Conservation (phyloP, 2,888 invertebrate species). For the Neoitamus cyanurus region DNA sequence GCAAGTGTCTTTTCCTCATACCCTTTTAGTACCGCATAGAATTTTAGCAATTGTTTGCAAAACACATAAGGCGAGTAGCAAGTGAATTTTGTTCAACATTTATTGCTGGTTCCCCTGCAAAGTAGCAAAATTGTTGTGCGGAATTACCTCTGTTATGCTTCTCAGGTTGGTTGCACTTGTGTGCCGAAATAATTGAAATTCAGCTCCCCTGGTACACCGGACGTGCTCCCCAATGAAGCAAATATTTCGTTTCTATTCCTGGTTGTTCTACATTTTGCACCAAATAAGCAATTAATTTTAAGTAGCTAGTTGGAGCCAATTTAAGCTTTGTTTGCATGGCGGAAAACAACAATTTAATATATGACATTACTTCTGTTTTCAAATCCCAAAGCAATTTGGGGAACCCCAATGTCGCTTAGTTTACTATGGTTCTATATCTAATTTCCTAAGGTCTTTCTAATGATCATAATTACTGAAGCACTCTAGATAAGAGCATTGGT, state of each 20-base stretch:
- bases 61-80: neutral
- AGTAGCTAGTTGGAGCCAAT: neutral
- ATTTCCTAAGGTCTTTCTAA: too few relatives aligned
- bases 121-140: neutral
- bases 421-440: too few relatives aligned
- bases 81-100: neutral
- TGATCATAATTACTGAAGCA: too few relatives aligned
- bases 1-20: neutral
- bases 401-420: too few relatives aligned
- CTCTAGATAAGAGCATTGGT: too few relatives aligned
- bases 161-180: neutral
- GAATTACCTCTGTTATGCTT: neutral
- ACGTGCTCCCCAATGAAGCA: neutral
- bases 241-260: neutral
- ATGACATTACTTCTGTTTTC: neutral
- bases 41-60: neutral
- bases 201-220: neutral
- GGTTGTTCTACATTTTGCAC: neutral
- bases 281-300: slow-evolving; percentile 5
- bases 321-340: neutral
- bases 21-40: neutral
- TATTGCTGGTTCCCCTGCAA: neutral
- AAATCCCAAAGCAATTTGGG: too few relatives aligned
- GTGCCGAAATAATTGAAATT: neutral
- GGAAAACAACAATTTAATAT: neutral